Evolutionary conservation across 2,888 invertebrate genomes (phyloP), one percentile per base, ranked within the genome.

Genomic region (Lepas anatifera): DNA sequence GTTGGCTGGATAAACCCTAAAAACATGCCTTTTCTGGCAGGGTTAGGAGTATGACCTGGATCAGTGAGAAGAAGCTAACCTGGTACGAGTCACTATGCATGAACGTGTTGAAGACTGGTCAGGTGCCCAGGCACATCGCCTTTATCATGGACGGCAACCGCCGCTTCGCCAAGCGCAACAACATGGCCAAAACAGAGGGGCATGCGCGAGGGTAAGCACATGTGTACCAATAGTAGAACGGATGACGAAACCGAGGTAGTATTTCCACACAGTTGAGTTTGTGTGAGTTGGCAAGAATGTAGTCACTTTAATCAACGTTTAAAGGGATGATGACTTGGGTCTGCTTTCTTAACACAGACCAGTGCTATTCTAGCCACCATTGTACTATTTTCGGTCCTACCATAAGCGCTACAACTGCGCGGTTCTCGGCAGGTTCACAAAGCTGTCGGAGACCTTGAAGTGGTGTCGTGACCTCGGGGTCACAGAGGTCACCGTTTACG

Each of bases 91-190:
- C 84, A 69, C 81, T 91, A 69, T 89, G 89, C 76, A 81, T 88
- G 37, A 85, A 85, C 74, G 83, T 96, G 13, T 81, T 95, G 32
- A 89, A 87, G 80, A 86, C 87, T 48, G 95, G 95, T 4, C 85
- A 87, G 41, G 82, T 97, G 71, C 98, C 98, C 0, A 85, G 86
- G 73, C 99, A 99, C 80, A 84, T 99, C 74, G 97, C 97, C 1
- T 89, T 99, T 78, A 98, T 99, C 73, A 98, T 99, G 97, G 98
- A 99, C 81, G 98, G 98, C 10, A 99, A 99, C 81, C 85, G 98
- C 70, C 85, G 98, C 69, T 99, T 87, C 81, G 98, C 98, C 0
- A 87, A 85, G 74, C 92, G 91, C 77, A 85, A 86, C 63, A 86
- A 88, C 63, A 85, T 92, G 0, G 83, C 87, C 69, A 89, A 87